phyloP scores from a whole-genome alignment of 2,888 invertebrate species.

The Eupithecia dodoneata region DNA sequence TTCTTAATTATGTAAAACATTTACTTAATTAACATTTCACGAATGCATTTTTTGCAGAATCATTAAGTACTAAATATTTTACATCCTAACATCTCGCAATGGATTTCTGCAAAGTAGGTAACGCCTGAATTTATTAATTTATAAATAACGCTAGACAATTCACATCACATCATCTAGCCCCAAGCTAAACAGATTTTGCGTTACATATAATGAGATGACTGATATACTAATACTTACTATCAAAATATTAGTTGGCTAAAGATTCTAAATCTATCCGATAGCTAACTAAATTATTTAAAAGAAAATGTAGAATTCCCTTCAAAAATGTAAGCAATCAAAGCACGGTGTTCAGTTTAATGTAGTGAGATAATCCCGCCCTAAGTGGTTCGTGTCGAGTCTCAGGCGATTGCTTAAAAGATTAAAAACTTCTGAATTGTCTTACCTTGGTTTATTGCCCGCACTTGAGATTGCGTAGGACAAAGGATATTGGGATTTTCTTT shows the following conservation, averaged over 20 bases:
- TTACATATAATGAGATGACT: too few relatives aligned
- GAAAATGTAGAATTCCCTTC: neutral
- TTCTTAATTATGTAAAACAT: too few relatives aligned
- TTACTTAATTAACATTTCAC: too few relatives aligned
- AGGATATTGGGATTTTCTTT: neutral
- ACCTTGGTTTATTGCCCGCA: constrained; percentile 46
- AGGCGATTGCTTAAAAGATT: constrained; percentile 63
- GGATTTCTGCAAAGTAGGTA: neutral
- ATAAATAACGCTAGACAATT: neutral
- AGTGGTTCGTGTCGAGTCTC: constrained; percentile 56
- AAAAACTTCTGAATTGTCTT: constrained; percentile 59
- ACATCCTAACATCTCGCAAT: neutral
- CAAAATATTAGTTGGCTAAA: neutral
- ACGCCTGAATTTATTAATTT: neutral
- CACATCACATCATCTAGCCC: too few relatives aligned
- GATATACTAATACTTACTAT: neutral
- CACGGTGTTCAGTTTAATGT: constrained; percentile 63
- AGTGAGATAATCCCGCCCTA: constrained; percentile 63
- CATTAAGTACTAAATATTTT: neutral
- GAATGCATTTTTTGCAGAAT: neutral
- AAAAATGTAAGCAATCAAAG: constrained; percentile 42
- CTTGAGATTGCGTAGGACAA: neutral
- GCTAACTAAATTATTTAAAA: neutral
- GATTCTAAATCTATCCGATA: neutral
- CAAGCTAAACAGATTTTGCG: too few relatives aligned